These are phyloP conservation scores for Tetrax tetrax DNA, from an alignment of 2,113 vertebrate species.

Conservation along the genomic window DNA sequence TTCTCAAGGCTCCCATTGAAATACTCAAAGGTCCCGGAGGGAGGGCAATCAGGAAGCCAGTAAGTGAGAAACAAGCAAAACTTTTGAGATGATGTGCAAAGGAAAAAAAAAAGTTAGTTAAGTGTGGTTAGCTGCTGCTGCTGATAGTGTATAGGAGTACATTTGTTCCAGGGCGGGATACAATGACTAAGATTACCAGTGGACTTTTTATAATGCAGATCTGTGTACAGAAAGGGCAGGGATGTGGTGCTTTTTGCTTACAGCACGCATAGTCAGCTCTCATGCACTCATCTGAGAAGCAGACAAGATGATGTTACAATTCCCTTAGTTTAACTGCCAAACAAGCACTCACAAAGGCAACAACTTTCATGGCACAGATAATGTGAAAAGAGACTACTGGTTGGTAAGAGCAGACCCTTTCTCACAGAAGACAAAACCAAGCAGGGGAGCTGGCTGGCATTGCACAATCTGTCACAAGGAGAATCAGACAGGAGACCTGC, in stretches of 20 bases:
- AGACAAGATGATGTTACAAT: neutral
- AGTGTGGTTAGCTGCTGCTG: neutral
- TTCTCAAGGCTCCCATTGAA: accelerated
- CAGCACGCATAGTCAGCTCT: neutral
- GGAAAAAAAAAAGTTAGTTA: neutral
- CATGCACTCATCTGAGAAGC: neutral
- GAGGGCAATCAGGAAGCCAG: neutral
- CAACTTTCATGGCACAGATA: neutral
- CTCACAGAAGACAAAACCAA: neutral
- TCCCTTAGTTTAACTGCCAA: neutral
- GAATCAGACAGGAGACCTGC: neutral
- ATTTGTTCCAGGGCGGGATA: neutral
- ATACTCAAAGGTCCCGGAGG: neutral
- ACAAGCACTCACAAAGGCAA: neutral
- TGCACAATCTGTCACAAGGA: conserved; percentile 18
- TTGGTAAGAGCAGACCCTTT: neutral
- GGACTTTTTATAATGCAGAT: neutral
- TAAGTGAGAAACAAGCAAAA: neutral
- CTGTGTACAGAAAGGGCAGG: neutral
- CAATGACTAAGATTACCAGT: neutral
- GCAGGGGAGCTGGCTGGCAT: neutral
- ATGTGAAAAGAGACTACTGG: neutral
- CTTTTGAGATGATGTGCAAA: neutral
- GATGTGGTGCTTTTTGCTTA: neutral
- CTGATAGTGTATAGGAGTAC: neutral